Conservation (phyloP, 2,797 vertebrate genomes). For the Semotilus atromaculatus region DNA sequence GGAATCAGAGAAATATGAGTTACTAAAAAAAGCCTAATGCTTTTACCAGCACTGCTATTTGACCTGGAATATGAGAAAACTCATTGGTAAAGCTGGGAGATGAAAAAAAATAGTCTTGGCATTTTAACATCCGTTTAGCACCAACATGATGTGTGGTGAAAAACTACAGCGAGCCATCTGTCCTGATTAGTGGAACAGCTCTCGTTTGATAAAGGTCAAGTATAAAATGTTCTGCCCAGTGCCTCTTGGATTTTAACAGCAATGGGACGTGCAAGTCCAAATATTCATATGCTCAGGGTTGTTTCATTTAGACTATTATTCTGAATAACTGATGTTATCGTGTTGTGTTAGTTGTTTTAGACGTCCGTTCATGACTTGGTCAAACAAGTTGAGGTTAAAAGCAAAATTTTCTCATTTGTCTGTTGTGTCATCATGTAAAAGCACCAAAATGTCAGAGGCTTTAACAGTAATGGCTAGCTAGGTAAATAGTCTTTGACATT, state of each 20-base stretch:
- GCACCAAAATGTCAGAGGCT: too few relatives aligned
- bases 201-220: constrained; percentile 53
- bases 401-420: not conserved
- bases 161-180: constrained; percentile 52
- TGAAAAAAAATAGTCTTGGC: constrained; percentile 21
- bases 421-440: not conserved
- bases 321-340: too few relatives aligned
- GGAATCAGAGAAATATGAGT: constrained; percentile 19
- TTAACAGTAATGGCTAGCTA: not conserved
- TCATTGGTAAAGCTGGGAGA: constrained; percentile 15
- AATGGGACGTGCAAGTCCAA: constrained; percentile 3
- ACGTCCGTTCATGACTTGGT: not conserved
- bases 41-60: constrained; percentile 20
- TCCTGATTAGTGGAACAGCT: constrained; percentile 41
- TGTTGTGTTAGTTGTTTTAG: not conserved
- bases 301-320: not conserved
- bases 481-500: not conserved
- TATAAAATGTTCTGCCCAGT: constrained; percentile 41
- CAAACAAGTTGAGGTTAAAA: not conserved
- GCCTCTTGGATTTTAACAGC: constrained; percentile 6
- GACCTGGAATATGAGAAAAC: constrained; percentile 51
- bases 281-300: not conserved
- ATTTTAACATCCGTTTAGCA: constrained; percentile 49
- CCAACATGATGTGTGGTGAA: constrained; percentile 49
- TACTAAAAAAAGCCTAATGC: constrained; percentile 11